Evolutionary conservation across 2,797 vertebrate species (phyloP).

Genomic region (Peromyscus aztecus): DNA sequence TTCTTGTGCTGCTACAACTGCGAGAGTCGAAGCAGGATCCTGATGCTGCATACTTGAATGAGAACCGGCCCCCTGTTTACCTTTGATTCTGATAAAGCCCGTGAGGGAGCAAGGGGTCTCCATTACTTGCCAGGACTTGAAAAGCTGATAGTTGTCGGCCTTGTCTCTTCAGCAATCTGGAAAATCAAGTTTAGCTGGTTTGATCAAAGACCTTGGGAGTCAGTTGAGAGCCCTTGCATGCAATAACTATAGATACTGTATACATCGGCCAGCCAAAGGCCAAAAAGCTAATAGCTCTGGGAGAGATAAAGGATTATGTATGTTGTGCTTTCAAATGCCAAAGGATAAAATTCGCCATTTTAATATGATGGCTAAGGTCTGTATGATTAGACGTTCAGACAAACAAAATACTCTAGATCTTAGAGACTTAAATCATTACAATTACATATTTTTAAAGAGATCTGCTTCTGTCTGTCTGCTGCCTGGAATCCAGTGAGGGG

Average conservation of each 20-base stretch:
- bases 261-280: constrained; percentile 85
- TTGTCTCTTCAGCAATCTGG: constrained; percentile 88
- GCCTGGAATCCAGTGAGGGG: constrained; percentile 69
- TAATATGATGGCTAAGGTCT: constrained; percentile 78
- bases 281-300: constrained; percentile 82
- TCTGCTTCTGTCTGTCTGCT: constrained; percentile 51
- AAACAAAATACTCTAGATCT: constrained; percentile 80
- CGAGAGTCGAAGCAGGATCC: constrained; percentile 79
- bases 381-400: constrained; percentile 76
- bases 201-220: constrained; percentile 86
- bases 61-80: constrained; percentile 84
- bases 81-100: constrained; percentile 86
- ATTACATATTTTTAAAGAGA: constrained; percentile 70
- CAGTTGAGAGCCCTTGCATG: constrained; percentile 84
- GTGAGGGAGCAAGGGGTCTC: constrained; percentile 83
- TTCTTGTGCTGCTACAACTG: constrained; percentile 86
- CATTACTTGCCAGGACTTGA: constrained; percentile 86
- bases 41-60: constrained; percentile 87
- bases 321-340: constrained; percentile 84
- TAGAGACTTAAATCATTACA: constrained; percentile 70
- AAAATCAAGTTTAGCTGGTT: constrained; percentile 89
- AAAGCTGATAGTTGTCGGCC: constrained; percentile 85
- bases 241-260: constrained; percentile 84
- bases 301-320: constrained; percentile 87
- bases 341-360: constrained; percentile 84